These are phyloP conservation scores for Elysia crispata DNA, from an alignment of 2,888 invertebrate species.

Conservation along the genomic window DNA sequence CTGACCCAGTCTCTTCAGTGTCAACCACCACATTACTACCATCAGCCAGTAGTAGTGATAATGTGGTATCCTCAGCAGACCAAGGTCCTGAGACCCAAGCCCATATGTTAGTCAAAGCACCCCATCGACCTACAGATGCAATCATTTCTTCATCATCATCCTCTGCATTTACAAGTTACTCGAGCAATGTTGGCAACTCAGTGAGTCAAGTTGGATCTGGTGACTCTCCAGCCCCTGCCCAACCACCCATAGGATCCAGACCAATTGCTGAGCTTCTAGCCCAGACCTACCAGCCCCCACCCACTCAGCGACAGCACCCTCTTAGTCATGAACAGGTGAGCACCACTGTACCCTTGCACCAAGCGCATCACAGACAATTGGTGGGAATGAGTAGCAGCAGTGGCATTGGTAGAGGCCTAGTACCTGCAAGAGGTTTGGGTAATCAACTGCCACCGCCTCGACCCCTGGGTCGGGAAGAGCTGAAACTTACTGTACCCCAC, in stretches of 20 bases:
- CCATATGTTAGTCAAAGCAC: constrained; percentile 23
- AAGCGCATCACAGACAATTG: not conserved
- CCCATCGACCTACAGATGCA: constrained; percentile 55
- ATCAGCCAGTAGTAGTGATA: constrained; percentile 13
- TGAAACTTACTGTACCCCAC: constrained; percentile 64
- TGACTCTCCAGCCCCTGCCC: not conserved
- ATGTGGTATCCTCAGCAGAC: not conserved
- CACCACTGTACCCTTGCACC: not conserved
- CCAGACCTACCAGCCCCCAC: not conserved
- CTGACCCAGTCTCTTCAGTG: not conserved
- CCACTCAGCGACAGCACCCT: constrained; percentile 47
- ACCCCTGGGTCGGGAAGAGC: constrained; percentile 61
- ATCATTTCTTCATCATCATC: not conserved
- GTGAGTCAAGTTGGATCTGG: no score
- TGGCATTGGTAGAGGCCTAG: constrained; percentile 44
- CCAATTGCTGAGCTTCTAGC: constrained; percentile 9
- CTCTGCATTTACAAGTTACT: not conserved
- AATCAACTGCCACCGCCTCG: constrained; percentile 19
- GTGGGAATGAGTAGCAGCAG: not conserved
- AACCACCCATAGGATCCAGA: not conserved
- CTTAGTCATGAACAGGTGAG: no score
- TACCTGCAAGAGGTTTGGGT: constrained; percentile 35
- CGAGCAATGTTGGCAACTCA: not conserved
- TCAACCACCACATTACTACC: not conserved
- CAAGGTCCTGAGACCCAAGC: not conserved